Evolutionary conservation across 2,888 invertebrate genomes (phyloP).

Genomic region (Caradrina clavipalpis): DNA sequence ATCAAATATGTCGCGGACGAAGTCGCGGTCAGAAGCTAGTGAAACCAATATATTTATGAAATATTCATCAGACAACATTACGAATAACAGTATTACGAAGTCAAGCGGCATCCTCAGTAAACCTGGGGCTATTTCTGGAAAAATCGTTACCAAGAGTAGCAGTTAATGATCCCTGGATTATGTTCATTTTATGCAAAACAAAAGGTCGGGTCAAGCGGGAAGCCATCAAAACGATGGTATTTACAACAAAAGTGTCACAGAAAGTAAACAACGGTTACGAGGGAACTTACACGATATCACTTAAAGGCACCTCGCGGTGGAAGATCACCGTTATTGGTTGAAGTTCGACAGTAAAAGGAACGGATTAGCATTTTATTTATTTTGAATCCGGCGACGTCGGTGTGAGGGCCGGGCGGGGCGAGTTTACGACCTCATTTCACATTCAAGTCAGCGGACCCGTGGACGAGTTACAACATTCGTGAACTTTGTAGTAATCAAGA

Average conservation of each 20-base stretch:
- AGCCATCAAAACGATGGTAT: slow-evolving; percentile 45
- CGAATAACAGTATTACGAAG: background rate
- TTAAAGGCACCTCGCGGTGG: slow-evolving; percentile 53
- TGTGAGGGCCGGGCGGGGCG: slow-evolving; percentile 42
- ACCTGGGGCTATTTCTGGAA: slow-evolving; percentile 13
- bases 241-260: slow-evolving; percentile 51
- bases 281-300: slow-evolving; percentile 60
- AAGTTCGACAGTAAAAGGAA: slow-evolving; percentile 75
- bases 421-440: slow-evolving; percentile 64
- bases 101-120: background rate
- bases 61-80: too few relatives aligned
- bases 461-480: slow-evolving; percentile 64
- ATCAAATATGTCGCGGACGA: too few relatives aligned
- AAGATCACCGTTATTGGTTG: slow-evolving; percentile 70
- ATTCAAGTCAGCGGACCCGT: slow-evolving; percentile 64
- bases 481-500: slow-evolving; percentile 63
- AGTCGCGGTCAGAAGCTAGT: too few relatives aligned
- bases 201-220: slow-evolving; percentile 46
- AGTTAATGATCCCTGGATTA: slow-evolving; percentile 48
- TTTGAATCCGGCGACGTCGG: slow-evolving; percentile 64
- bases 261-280: slow-evolving; percentile 53
- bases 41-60: too few relatives aligned
- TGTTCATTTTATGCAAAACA: slow-evolving; percentile 45
- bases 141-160: slow-evolving; percentile 5
- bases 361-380: slow-evolving; percentile 78